A percentile compares a stretch with the other conserved stretches of the same genome.
These are phyloP conservation scores for Parnassius apollo DNA, from an alignment of 2,888 invertebrate genomes.

Conservation along the genomic window DNA sequence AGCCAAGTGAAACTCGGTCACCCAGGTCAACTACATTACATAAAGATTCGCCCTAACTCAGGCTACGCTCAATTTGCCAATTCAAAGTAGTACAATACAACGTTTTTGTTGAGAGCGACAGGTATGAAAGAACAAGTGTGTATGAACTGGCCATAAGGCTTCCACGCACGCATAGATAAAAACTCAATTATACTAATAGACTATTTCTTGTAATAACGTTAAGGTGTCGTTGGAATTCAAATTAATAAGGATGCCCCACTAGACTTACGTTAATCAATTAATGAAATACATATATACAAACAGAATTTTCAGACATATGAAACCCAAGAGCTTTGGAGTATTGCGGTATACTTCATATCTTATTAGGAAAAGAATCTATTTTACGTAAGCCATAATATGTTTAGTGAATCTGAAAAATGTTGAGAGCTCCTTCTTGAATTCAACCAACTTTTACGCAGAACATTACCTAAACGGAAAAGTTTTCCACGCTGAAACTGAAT, in stretches of 20 bases:
- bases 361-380: conserved; percentile 20
- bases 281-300: conserved; percentile 4
- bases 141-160: too few species aligned
- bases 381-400: conserved; percentile 3
- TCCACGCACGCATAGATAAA: too few species aligned
- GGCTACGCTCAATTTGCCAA: too few species aligned
- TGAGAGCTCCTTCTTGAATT: conserved; percentile 38
- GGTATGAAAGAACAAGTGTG: too few species aligned
- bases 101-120: too few species aligned
- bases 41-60: too few species aligned
- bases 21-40: too few species aligned
- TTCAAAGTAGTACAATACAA: too few species aligned
- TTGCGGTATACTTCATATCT: conserved; percentile 6
- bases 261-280: too few species aligned
- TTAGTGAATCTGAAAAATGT: conserved; percentile 32
- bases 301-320: conserved; percentile 12
- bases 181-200: too few species aligned
- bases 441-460: conserved; percentile 61
- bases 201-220: background rate
- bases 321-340: conserved; percentile 4
- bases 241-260: conserved; percentile 7
- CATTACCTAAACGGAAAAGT: conserved; percentile 46
- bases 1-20: too few species aligned
- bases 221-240: background rate
- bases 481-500: conserved; percentile 44